Base-by-base conservation (phyloP, 53 echinoderm and acorn worm species). In the Paracentrotus lividus region DNA sequence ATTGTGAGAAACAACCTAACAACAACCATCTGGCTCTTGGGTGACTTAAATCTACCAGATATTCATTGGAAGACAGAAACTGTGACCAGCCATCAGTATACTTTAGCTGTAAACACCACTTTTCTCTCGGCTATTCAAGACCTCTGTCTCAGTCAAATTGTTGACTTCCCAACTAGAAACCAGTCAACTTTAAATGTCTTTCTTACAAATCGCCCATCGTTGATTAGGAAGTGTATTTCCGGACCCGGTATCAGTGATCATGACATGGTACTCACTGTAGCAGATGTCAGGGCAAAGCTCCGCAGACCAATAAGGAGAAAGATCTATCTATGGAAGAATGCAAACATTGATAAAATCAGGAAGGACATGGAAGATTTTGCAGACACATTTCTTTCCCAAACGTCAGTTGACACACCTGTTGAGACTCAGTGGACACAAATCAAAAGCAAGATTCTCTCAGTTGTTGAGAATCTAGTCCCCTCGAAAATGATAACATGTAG, bases 101-200 rank as follows among this genome's bases (percentile, higher is more conserved):
- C 27, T 38, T 32, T 58, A 1, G 93, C 85, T 24, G 33, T 93
- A 14, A 93, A 93, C 34, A 56, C 78, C 24, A 21, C 45, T 42
- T 85, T 93, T 45, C n/a, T 93, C 5, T 52, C 93, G 13, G 85
- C 47, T 1, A 42, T 93, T 21, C 23, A 60, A 27, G 93, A 93
- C 40, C 40, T 60, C 5, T 57, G 93, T 10, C 47, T 93, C 5
- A 42, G 18, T 24, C 93, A 93, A 56, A 26, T 84, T 8, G 84
- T 85, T 42, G 84, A 81, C 45, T 93, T 93, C 31, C 93, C 93
- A 31, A 93, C 93, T 1, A 93, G 93, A 93, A n/a, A 8, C 5
- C 27, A 85, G 2, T 81, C 78, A 21, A 93, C 43, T 9, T 24
- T 93, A 42, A 85, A 93, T 44, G 21, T 93, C 3, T 93, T 92